Percentiles rank a stretch among this genome's conserved stretches.
Evolutionary conservation across 1,140 invertebrate species (phyloP).

Genomic region (Neotoxoptera formosana): DNA sequence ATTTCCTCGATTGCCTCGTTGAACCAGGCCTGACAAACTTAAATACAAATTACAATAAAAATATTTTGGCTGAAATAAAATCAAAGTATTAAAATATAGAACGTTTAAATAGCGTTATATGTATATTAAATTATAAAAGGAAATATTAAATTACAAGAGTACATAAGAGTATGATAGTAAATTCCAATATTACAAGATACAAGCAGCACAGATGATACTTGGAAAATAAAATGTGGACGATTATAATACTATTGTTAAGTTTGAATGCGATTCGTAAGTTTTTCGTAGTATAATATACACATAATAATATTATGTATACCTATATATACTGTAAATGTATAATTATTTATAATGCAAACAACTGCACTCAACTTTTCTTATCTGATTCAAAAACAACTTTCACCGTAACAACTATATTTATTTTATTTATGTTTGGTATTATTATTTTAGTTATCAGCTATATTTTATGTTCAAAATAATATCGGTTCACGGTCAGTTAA

Average conservation of each 20-base stretch:
- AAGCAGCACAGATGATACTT: neutral
- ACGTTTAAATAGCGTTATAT: neutral
- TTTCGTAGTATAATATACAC: neutral
- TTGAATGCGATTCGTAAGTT: neutral
- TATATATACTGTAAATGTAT: neutral
- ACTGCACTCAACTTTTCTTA: neutral
- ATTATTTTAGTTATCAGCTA: conserved; percentile 15
- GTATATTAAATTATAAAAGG: no score
- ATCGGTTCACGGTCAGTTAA: conserved; percentile 42
- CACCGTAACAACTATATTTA: neutral
- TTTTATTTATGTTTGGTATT: neutral
- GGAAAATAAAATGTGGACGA: neutral
- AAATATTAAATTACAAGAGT: no score
- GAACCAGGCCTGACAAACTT: neutral
- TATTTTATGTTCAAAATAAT: conserved; percentile 29
- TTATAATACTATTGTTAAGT: neutral
- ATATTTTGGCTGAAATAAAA: neutral
- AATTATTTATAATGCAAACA: neutral
- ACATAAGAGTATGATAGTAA: no score
- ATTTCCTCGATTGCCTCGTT: neutral
- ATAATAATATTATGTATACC: neutral
- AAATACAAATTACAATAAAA: neutral
- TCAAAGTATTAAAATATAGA: neutral
- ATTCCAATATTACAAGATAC: neutral
- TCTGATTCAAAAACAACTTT: conserved; percentile 10